Evolutionary conservation across 2,113 vertebrate species (phyloP).

Genomic region (Eupsittula cactorum): DNA sequence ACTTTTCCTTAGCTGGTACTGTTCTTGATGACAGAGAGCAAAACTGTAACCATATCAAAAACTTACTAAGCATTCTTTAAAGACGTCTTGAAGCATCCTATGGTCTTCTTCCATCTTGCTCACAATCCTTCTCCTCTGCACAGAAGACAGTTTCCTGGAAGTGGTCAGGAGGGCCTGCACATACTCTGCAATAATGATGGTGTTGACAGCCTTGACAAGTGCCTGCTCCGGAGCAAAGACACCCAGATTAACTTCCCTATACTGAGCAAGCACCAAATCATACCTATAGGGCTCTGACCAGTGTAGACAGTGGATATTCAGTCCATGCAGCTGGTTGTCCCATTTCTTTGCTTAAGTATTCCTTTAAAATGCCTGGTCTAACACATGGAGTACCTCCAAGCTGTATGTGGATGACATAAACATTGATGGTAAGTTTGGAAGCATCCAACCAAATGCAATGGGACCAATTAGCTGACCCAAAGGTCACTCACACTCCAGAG

Average conservation of each 20-base stretch:
- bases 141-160: conserved; percentile 32
- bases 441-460: not conserved
- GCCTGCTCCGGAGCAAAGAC: conserved; percentile 33
- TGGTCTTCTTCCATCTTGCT: conserved; percentile 54
- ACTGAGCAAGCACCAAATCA: not conserved
- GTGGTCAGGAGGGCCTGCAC: conserved; percentile 38
- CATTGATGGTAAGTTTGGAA: not conserved
- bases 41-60: conserved; percentile 16
- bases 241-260: not conserved
- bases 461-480: not conserved
- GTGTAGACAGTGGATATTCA: not conserved
- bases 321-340: not conserved
- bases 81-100: not conserved
- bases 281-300: not conserved
- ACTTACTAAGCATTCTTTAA: conserved; percentile 67
- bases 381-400: not conserved
- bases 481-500: not conserved
- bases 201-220: not conserved
- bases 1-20: not conserved
- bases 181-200: conserved; percentile 40
- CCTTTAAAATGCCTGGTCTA: not conserved
- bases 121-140: conserved; percentile 20
- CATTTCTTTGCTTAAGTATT: not conserved
- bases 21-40: not conserved
- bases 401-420: not conserved